These are phyloP conservation scores for Microtus richardsoni DNA, from an alignment of 2,113 vertebrate genomes.

Conservation along the genomic window DNA sequence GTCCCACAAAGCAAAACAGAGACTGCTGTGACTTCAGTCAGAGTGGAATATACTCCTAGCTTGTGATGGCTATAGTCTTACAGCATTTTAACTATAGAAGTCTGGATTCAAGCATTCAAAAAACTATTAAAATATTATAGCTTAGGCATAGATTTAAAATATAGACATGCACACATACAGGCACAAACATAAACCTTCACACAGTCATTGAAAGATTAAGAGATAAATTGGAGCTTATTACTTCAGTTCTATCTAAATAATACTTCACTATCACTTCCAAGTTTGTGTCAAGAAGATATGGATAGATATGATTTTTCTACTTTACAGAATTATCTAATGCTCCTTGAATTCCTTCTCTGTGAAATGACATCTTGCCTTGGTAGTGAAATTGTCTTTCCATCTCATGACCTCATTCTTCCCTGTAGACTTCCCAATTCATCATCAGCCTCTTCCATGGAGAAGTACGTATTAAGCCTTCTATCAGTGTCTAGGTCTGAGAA, in stretches of 20 bases:
- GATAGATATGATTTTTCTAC: not conserved
- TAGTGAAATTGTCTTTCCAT: not conserved
- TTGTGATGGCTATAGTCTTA: not conserved
- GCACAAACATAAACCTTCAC: not conserved
- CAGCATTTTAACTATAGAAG: not conserved
- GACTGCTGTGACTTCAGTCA: rapidly evolving
- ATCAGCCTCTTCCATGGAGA: not conserved
- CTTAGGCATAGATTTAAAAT: not conserved
- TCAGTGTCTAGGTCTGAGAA: conserved; percentile 1
- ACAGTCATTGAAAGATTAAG: not conserved
- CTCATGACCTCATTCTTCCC: conserved; percentile 47
- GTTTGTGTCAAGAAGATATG: not conserved
- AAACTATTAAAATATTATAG: not conserved
- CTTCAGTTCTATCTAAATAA: not conserved
- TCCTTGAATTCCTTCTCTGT: conserved; percentile 25
- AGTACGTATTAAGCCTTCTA: conserved; percentile 15
- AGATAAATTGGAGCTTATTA: not conserved
- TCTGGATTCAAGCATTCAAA: not conserved
- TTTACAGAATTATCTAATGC: not conserved
- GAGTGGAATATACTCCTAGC: not conserved
- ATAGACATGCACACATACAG: not conserved
- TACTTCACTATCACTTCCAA: not conserved
- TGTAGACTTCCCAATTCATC: not conserved
- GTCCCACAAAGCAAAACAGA: not conserved
- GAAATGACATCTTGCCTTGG: conserved; percentile 42